Conservation (phyloP, 2,888 invertebrate species). For the Tetramorium bicarinatum region DNA sequence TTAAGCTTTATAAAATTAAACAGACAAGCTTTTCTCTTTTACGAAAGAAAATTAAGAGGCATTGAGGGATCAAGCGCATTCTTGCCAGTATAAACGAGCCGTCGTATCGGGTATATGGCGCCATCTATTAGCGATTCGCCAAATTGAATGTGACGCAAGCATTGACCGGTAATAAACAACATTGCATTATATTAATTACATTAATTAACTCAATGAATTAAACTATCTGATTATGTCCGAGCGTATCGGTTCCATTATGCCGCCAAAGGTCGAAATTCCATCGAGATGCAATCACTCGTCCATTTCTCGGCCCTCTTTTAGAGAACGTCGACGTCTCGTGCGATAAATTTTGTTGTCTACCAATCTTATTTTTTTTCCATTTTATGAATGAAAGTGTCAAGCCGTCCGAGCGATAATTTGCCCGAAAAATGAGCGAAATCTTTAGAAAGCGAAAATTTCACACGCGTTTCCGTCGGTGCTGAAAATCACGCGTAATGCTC, state of each 20-base stretch:
- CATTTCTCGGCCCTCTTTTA: not conserved
- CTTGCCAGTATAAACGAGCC: not conserved
- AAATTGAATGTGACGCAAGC: not conserved
- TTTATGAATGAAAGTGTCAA: slow-evolving; percentile 36
- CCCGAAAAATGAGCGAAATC: not conserved
- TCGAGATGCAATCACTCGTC: not conserved
- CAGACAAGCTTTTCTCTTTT: too few relatives aligned
- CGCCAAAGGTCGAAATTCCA: too few relatives aligned
- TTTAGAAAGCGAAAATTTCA: not conserved
- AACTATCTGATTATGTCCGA: not conserved
- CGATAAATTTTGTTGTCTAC: not conserved
- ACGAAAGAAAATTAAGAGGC: too few relatives aligned
- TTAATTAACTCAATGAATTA: not conserved
- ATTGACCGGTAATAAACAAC: slow-evolving; percentile 16
- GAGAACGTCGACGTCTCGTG: too few relatives aligned
- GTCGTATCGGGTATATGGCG: not conserved
- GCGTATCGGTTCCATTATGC: not conserved
- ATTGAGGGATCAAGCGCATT: not conserved
- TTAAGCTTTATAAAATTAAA: too few relatives aligned
- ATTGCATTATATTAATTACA: slow-evolving; percentile 2
- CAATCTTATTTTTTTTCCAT: not conserved
- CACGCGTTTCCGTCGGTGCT: not conserved
- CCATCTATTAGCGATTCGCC: not conserved
- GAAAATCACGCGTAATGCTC: not conserved
- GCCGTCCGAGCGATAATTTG: not conserved